Evolutionary conservation across 2,888 invertebrate genomes (phyloP).

Genomic region (Ypsolopha scabrella): DNA sequence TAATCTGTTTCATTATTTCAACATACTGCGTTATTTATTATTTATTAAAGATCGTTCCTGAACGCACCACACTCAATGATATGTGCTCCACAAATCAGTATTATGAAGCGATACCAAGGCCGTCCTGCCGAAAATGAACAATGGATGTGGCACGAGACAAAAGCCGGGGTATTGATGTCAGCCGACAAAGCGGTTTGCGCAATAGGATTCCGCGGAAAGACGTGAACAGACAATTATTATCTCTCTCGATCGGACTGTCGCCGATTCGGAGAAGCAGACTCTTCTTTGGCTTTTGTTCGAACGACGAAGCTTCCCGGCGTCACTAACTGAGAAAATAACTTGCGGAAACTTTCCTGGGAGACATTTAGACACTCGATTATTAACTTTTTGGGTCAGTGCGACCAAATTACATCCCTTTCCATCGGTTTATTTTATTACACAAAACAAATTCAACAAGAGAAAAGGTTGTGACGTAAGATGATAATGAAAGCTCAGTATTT

Average conservation of each 20-base stretch:
- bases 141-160: slow-evolving; percentile 63
- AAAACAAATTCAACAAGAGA: slow-evolving; percentile 8
- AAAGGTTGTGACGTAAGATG: slow-evolving; percentile 8
- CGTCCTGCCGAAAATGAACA: slow-evolving; percentile 53
- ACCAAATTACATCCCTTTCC: neutral
- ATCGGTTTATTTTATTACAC: no score
- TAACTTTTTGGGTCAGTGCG: slow-evolving; percentile 1
- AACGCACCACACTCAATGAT: no score
- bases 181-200: slow-evolving; percentile 67
- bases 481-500: slow-evolving; percentile 17
- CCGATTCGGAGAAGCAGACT: slow-evolving; percentile 14
- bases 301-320: slow-evolving; percentile 6
- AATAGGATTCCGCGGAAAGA: slow-evolving; percentile 65
- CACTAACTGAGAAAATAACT: slow-evolving; percentile 6
- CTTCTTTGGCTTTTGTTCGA: slow-evolving; percentile 23
- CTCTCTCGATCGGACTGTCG: slow-evolving; percentile 52
- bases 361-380: neutral
- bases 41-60: no score
- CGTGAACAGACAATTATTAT: slow-evolving; percentile 67
- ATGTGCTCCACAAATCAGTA: slow-evolving; percentile 21
- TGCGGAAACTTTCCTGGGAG: neutral
- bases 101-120: slow-evolving; percentile 35
- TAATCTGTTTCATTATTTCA: no score
- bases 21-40: no score
- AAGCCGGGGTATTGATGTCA: slow-evolving; percentile 54